Base-by-base conservation (phyloP, 2,797 vertebrate species). In the Lerista edwardsae region DNA sequence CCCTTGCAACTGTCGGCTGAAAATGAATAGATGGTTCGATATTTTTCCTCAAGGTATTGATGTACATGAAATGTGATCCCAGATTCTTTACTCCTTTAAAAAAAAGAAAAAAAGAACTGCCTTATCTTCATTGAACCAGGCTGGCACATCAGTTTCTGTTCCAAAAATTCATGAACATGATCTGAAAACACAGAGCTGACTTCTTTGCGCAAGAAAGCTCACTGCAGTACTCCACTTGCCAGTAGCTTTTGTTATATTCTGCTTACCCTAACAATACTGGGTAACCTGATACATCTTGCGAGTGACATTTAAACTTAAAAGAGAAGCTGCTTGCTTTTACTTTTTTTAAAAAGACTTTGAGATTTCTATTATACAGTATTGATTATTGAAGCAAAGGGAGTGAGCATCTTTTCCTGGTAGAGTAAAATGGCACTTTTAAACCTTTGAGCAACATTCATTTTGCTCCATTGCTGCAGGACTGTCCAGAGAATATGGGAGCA, bases 241-340 rank as follows among this genome's bases (percentile, higher is more conserved):
- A 85, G 83, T 87, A 84, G 76, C 84, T 93, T 91, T 90, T 1
- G 0, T 85, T 89, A 41, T 75, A 82, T 89, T 94, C 87, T 93
- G 92, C 92, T 93, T 94, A 92, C 87, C 7, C 80, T 0, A 0
- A 85, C 84, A 84, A 69, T 86, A 80, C 62, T 88, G 88, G 67
- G 83, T 89, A 93, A 92, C 85, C 80, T 87, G 90, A 91, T 92
- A 90, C 84, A 83, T 90, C 82, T 80, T 93, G 84, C 88, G 89
- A 92, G 47, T 94, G 92, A 90, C 88, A 92, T 90, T 87, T 91
- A 94, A 86, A 93, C 91, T 77, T 79, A 92, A 89, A 86, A 88
- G 84, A 77, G 91, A 93, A 91, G 41, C 79, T 85, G 78, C 89
- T 89, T 83, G 44, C 47, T 36, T 75, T 87, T 89, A 86, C 74